Evolutionary conservation across 1,140 invertebrate species (phyloP).

Genomic region (Penaeus vannamei): DNA sequence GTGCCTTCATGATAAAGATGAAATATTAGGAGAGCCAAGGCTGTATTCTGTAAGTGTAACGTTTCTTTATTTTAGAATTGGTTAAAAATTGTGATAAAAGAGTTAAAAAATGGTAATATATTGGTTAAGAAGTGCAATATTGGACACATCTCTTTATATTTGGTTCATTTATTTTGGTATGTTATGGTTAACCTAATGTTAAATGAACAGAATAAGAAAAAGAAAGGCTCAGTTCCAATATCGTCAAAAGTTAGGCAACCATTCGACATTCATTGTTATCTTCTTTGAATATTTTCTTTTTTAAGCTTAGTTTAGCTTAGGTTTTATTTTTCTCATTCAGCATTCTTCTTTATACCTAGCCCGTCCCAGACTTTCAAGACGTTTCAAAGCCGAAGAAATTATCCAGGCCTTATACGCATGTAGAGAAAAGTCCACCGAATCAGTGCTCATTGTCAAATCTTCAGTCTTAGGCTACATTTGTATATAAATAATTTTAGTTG

Average conservation of each 20-base stretch:
- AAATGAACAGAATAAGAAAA: not conserved
- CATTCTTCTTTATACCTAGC: slow-evolving; percentile 38
- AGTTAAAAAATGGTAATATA: not conserved
- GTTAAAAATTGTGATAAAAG: slow-evolving; percentile 36
- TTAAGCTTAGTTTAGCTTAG: slow-evolving; percentile 8
- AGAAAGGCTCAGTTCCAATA: too few species aligned
- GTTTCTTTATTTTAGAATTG: slow-evolving; percentile 7
- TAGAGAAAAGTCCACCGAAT: slow-evolving; percentile 47
- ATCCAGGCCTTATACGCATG: slow-evolving; percentile 35
- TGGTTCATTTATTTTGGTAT: not conserved
- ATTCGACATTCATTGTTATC: not conserved
- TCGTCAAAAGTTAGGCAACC: not conserved
- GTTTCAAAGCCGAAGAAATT: too few species aligned
- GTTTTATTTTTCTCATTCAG: slow-evolving; percentile 34
- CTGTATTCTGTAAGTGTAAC: slow-evolving; percentile 39
- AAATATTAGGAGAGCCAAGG: slow-evolving; percentile 48
- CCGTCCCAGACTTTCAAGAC: slow-evolving; percentile 27
- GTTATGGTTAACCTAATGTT: not conserved
- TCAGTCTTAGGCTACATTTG: slow-evolving; percentile 64
- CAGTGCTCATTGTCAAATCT: slow-evolving; percentile 66
- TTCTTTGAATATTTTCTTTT: not conserved
- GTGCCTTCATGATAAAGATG: slow-evolving; percentile 60
- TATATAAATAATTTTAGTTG: slow-evolving; percentile 56
- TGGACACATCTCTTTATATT: slow-evolving; percentile 26
- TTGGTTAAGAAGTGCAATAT: slow-evolving; percentile 35